These are phyloP conservation scores for Charanyca ferruginea DNA, from an alignment of 2,888 invertebrate genomes.

Conservation along the genomic window DNA sequence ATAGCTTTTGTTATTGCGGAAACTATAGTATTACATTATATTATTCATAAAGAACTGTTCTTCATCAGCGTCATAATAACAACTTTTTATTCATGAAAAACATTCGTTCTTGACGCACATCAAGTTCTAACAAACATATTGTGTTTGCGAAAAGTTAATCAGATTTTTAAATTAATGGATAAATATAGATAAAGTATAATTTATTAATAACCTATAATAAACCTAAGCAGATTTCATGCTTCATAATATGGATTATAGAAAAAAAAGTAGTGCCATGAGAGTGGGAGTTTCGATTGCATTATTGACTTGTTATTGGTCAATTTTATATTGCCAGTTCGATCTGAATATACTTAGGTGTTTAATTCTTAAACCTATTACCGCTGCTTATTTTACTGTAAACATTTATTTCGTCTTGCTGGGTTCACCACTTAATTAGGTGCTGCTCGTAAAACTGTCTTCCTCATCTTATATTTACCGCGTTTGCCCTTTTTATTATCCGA, in stretches of 20 bases:
- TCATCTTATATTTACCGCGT: constrained; percentile 91
- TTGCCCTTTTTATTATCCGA: constrained; percentile 91
- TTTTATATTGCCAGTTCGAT: constrained; percentile 4
- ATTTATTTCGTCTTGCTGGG: constrained; percentile 88
- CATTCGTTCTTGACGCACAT: neutral
- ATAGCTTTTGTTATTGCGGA: constrained; percentile 70
- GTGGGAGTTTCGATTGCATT: neutral
- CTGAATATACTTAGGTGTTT: constrained; percentile 22
- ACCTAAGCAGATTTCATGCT: neutral
- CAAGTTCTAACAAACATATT: neutral
- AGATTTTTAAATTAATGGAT: neutral
- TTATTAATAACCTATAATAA: neutral
- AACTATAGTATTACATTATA: constrained; percentile 47
- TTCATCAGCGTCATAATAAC: constrained; percentile 12
- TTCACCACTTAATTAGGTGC: constrained; percentile 91
- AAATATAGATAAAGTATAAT: neutral
- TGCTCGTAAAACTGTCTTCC: constrained; percentile 91
- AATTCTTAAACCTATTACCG: constrained; percentile 55
- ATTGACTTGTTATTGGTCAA: neutral
- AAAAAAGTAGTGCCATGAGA: neutral
- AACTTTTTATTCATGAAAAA: constrained; percentile 17
- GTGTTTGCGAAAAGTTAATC: neutral
- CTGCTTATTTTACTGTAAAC: constrained; percentile 82
- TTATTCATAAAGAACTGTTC: constrained; percentile 20
- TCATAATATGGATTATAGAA: neutral